Conservation (phyloP, 2,113 vertebrate genomes). For the Cisticola juncidis region DNA sequence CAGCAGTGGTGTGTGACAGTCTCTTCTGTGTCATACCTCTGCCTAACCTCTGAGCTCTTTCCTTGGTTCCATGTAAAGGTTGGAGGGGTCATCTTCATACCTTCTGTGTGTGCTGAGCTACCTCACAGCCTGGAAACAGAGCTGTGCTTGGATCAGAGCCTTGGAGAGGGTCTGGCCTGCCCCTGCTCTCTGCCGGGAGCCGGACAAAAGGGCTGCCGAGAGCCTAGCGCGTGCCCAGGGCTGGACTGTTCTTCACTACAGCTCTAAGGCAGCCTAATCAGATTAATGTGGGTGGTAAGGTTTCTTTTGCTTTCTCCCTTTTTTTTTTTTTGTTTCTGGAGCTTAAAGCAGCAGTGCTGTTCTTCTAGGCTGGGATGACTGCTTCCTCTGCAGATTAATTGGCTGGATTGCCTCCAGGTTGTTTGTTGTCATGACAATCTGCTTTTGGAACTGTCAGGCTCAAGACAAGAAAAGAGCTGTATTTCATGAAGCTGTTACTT, state of each 20-base stretch:
- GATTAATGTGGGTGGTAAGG: background rate
- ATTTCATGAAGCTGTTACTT: background rate
- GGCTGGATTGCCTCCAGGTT: slow-evolving; percentile 55
- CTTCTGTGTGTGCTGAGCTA: fast-evolving
- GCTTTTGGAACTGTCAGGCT: slow-evolving; percentile 33
- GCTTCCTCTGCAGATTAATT: slow-evolving; percentile 36
- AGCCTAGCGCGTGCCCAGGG: fast-evolving
- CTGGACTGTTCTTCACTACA: background rate
- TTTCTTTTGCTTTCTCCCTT: background rate
- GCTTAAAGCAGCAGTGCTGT: slow-evolving; percentile 9
- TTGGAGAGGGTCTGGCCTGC: background rate
- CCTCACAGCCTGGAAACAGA: background rate
- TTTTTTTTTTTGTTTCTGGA: background rate
- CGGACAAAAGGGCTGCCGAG: fast-evolving
- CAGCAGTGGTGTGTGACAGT: background rate
- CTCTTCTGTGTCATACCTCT: background rate
- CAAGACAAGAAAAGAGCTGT: slow-evolving; percentile 22
- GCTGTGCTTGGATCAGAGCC: background rate
- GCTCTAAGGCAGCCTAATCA: background rate
- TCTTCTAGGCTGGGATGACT: background rate
- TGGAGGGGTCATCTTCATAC: background rate
- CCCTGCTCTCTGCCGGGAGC: fast-evolving
- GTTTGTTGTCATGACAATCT: slow-evolving; percentile 63
- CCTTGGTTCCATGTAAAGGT: background rate
- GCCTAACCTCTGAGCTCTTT: background rate